Conservation (phyloP, 1,140 invertebrate genomes). For the Cheumatopsyche charites region DNA sequence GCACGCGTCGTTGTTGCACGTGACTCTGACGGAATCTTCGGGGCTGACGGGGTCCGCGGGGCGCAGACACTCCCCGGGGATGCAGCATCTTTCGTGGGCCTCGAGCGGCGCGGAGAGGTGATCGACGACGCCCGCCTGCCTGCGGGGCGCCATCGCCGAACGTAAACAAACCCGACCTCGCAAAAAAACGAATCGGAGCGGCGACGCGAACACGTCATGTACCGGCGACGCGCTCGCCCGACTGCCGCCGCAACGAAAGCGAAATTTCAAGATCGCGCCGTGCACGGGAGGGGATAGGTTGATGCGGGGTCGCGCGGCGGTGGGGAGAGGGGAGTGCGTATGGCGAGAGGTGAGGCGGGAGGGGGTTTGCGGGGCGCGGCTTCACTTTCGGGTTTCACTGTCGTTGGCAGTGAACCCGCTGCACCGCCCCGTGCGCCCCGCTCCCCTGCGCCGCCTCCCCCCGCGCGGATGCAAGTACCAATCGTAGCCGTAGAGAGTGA, state of each 20-base stretch:
- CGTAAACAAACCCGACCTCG: neutral
- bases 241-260: constrained; percentile 63
- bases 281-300: constrained; percentile 49
- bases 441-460: constrained; percentile 2
- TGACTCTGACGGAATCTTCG: constrained; percentile 83
- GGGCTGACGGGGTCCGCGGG: constrained; percentile 63
- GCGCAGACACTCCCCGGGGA: constrained; percentile 79
- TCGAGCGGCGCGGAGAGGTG: constrained; percentile 51
- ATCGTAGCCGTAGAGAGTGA: too few species aligned
- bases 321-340: constrained; percentile 50
- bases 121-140: constrained; percentile 57
- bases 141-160: constrained; percentile 57
- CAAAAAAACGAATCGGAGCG: too few species aligned
- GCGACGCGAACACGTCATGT: constrained; percentile 57
- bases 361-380: constrained; percentile 30
- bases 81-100: constrained; percentile 71
- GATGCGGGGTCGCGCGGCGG: constrained; percentile 51
- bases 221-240: constrained; percentile 60
- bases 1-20: constrained; percentile 95
- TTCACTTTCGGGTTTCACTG: constrained; percentile 49
- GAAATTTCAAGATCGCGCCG: constrained; percentile 63
- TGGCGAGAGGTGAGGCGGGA: constrained; percentile 26
- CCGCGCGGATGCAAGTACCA: neutral
- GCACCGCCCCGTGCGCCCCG: constrained; percentile 4
- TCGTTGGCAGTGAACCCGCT: constrained; percentile 47